Base-by-base conservation (phyloP, 2,888 invertebrate species). In the Sphecodes monilicornis region DNA sequence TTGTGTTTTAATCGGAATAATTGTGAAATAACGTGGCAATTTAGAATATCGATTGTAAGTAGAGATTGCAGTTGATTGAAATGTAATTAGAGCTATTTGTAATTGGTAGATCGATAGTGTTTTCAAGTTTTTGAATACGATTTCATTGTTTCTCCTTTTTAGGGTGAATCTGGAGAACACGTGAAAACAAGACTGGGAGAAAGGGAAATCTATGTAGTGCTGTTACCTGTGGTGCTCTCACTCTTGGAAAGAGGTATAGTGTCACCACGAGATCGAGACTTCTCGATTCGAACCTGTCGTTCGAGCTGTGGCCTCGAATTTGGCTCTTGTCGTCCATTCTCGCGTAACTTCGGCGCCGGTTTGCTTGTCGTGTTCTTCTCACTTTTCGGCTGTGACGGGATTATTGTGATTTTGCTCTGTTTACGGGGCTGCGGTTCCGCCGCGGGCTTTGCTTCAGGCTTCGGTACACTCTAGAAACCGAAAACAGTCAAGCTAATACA, bases 321-420 rank as follows among this genome's bases (percentile, higher is more conserved):
- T 80, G 92, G 86, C 87, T 94, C 94, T 82, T 92, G 91, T 78
- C 94, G 92, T 85, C 94, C 94, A 92, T 94, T 94, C 91, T 94
- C 93, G 75, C 91, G 92, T 16, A 88, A 85, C 89, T 93, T 94
- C 81, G 91, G 86, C 22, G 90, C 87, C 78, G 93, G 88, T 88
- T 87, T 89, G 43, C 88, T 88, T 84, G 70, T 87, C 82, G 91
- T 86, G 88, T 91, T 93, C 81, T 92, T 93, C 66, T 93, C 93
- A 82, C 85, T 92, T 80, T 93, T 93, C 69, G 94, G 93, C 86
- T 94, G 94, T 54, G 94, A 93, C n/a, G 95, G 95, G 80, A 95
- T 93, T 90, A 95, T 95, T 77, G 94, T 95, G 88, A 95, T 94
- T 93, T 95, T 95, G 90, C 95, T 95, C 88, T 94, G 94, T 89